Percentiles rank a stretch among this genome's conserved stretches.
Evolutionary conservation across 1,140 invertebrate genomes (phyloP).

Genomic region (Halesus radiatus): DNA sequence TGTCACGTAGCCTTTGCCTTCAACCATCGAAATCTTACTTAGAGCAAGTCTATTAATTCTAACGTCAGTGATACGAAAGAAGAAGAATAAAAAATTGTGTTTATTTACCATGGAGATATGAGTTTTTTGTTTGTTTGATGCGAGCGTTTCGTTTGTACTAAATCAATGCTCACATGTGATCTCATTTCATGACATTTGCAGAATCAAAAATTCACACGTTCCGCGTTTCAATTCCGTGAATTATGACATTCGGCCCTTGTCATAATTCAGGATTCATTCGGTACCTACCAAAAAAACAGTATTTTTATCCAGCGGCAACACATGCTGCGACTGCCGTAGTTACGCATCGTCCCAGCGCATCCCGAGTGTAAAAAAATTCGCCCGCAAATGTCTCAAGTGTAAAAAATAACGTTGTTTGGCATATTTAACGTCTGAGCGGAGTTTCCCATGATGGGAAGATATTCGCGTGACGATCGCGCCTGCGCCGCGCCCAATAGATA

Average conservation of each 20-base stretch:
- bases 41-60: too few species aligned
- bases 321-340: not conserved
- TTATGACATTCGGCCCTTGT: slow-evolving; percentile 28
- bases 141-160: not conserved
- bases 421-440: not conserved
- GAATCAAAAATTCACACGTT: slow-evolving; percentile 33
- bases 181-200: not conserved
- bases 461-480: slow-evolving; percentile 10
- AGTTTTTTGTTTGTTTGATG: too few species aligned
- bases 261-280: slow-evolving; percentile 28
- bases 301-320: slow-evolving; percentile 18
- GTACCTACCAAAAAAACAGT: not conserved
- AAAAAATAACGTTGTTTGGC: too few species aligned
- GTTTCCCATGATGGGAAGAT: slow-evolving; percentile 24
- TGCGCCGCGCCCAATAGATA: not conserved
- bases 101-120: too few species aligned
- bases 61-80: too few species aligned
- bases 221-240: slow-evolving; percentile 29
- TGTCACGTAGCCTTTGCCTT: too few species aligned
- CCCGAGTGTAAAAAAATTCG: slow-evolving; percentile 9
- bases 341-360: not conserved
- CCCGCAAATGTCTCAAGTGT: not conserved
- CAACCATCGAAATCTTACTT: too few species aligned
- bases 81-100: too few species aligned
- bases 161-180: slow-evolving; percentile 33